These are phyloP conservation scores for Ephialtes manifestator DNA, from an alignment of 2,888 invertebrate genomes.

Conservation along the genomic window DNA sequence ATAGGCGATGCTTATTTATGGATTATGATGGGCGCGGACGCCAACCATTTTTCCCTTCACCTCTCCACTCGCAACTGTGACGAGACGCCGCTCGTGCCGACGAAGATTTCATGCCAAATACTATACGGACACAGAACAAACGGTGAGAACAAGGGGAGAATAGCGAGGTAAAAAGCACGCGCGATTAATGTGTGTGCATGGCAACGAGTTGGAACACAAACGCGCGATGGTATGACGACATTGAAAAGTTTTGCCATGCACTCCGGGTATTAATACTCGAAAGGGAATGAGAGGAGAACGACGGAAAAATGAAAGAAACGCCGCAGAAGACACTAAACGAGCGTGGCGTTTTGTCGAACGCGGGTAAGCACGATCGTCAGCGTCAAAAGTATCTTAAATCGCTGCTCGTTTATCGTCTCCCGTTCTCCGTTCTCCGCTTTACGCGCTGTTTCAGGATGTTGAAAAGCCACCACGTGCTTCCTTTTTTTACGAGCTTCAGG, in stretches of 20 bases:
- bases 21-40: conserved; percentile 77
- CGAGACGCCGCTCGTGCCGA: conserved; percentile 60
- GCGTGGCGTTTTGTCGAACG: conserved; percentile 25
- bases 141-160: conserved; percentile 27
- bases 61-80: conserved; percentile 33
- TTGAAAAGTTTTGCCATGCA: conserved; percentile 42
- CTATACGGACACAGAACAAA: conserved; percentile 51
- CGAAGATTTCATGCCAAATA: conserved; percentile 64
- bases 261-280: conserved; percentile 11
- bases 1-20: conserved; percentile 80
- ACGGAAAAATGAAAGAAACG: neutral
- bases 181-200: neutral
- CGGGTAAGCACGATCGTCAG: conserved; percentile 11
- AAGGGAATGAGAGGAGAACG: neutral
- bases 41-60: conserved; percentile 63
- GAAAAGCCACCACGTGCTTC: conserved; percentile 24
- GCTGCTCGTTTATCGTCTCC: conserved; percentile 13
- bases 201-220: conserved; percentile 36
- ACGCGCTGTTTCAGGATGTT: neutral
- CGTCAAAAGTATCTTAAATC: conserved; percentile 1
- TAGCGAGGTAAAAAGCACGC: conserved; percentile 1
- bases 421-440: neutral
- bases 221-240: conserved; percentile 43
- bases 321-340: conserved; percentile 1
- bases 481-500: conserved; percentile 32